Evolutionary conservation across 2,888 invertebrate species (phyloP).

Genomic region (Eristalis intricaria): DNA sequence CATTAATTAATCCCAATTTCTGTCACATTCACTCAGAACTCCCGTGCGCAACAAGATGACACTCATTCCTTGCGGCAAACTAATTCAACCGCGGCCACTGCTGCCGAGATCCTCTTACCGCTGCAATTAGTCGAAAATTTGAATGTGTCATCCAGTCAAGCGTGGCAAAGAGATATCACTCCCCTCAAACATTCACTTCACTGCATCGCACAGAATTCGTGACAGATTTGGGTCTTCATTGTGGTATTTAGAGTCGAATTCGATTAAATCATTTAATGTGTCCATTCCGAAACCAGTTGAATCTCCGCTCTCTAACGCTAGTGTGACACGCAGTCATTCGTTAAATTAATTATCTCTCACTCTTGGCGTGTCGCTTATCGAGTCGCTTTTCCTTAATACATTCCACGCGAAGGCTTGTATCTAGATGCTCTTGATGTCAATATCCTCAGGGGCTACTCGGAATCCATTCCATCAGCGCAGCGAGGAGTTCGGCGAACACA

Average conservation of each 20-base stretch:
- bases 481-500: neutral
- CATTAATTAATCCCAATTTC: neutral
- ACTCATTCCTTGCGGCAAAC: slow-evolving; percentile 1
- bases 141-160: neutral
- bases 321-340: slow-evolving; percentile 1
- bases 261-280: slow-evolving; percentile 31
- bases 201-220: slow-evolving; percentile 20
- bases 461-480: neutral
- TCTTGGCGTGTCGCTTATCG: neutral
- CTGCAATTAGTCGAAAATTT: neutral
- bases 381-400: neutral
- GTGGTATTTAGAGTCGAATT: neutral
- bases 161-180: neutral
- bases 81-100: slow-evolving; percentile 20
- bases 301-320: too few species aligned
- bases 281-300: neutral
- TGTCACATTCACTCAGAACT: slow-evolving; percentile 18
- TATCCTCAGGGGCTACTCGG: slow-evolving; percentile 11
- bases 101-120: slow-evolving; percentile 5
- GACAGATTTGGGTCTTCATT: slow-evolving; percentile 35
- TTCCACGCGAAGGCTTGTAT: slow-evolving; percentile 15
- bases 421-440: slow-evolving; percentile 3
- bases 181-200: slow-evolving; percentile 32
- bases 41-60: neutral
- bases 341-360: slow-evolving; percentile 28